Conservation (phyloP, 2,113 vertebrate genomes). For the Hypanus sabinus region DNA sequence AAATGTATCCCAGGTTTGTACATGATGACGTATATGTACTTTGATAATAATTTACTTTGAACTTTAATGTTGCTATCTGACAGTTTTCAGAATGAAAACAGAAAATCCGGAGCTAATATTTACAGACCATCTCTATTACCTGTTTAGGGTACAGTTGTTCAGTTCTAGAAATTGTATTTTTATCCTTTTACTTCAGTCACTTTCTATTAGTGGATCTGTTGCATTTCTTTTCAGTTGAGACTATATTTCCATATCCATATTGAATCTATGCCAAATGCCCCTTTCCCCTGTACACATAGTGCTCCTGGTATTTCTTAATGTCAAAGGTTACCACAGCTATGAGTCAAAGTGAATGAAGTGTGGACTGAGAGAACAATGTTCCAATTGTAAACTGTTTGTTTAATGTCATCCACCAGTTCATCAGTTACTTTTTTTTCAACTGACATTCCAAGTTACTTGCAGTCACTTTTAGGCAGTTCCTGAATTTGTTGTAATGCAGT, state of each 20-base stretch:
- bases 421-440: not conserved
- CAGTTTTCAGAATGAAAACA: not conserved
- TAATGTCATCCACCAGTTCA: not conserved
- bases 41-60: too few species aligned
- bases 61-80: not conserved
- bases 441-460: not conserved
- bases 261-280: not conserved
- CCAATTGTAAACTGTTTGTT: not conserved
- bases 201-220: not conserved
- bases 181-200: not conserved
- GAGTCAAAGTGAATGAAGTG: not conserved
- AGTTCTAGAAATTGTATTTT: not conserved
- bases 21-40: too few species aligned
- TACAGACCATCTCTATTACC: not conserved
- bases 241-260: not conserved
- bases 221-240: not conserved
- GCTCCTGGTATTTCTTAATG: not conserved
- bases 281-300: not conserved
- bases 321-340: conserved; percentile 17
- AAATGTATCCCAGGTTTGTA: too few species aligned
- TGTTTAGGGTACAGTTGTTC: not conserved
- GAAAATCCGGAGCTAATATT: not conserved
- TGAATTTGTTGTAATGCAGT: not conserved
- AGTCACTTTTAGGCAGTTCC: not conserved
- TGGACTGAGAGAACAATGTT: not conserved